A percentile compares a stretch with the other conserved stretches of the same genome.
These are phyloP conservation scores for Elaphurus davidianus DNA, from an alignment of 2,113 vertebrate genomes.

Conservation along the genomic window DNA sequence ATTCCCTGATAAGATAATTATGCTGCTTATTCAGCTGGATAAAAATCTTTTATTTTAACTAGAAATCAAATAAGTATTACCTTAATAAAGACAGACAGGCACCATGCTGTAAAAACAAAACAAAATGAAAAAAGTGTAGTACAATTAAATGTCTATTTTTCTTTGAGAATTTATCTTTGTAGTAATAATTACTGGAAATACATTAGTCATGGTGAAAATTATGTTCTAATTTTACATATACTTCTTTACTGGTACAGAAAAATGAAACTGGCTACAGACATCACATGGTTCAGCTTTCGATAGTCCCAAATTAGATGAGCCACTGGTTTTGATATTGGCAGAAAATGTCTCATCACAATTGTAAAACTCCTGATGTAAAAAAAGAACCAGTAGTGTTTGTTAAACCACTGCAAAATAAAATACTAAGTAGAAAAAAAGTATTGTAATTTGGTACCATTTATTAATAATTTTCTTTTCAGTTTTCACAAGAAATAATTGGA, in stretches of 20 bases:
- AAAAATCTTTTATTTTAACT: slow-evolving; percentile 45
- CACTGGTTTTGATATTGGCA: background rate
- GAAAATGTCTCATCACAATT: background rate
- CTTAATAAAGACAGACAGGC: slow-evolving; percentile 20
- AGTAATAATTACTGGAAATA: slow-evolving; percentile 16
- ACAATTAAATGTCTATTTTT: slow-evolving; percentile 12
- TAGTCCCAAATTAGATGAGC: background rate
- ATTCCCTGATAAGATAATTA: slow-evolving; percentile 40
- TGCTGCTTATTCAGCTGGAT: background rate
- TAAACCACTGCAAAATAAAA: background rate
- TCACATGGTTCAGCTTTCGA: background rate
- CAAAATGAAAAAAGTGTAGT: background rate
- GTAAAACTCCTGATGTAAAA: slow-evolving; percentile 11
- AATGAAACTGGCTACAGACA: background rate
- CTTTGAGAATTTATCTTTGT: slow-evolving; percentile 22
- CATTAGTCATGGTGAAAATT: background rate
- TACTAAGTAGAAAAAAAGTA: background rate
- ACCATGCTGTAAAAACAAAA: slow-evolving; percentile 36
- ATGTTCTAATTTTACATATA: slow-evolving; percentile 8
- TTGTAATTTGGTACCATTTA: background rate
- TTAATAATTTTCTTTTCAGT: slow-evolving; percentile 27
- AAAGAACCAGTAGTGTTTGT: background rate
- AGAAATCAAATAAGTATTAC: slow-evolving; percentile 1
- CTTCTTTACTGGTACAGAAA: background rate
- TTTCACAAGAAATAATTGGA: slow-evolving; percentile 20